A percentile compares a stretch with the other conserved stretches of the same genome.
phyloP scores from a whole-genome alignment of 1,140 invertebrate species.

The Trigoniulus corallinus region DNA sequence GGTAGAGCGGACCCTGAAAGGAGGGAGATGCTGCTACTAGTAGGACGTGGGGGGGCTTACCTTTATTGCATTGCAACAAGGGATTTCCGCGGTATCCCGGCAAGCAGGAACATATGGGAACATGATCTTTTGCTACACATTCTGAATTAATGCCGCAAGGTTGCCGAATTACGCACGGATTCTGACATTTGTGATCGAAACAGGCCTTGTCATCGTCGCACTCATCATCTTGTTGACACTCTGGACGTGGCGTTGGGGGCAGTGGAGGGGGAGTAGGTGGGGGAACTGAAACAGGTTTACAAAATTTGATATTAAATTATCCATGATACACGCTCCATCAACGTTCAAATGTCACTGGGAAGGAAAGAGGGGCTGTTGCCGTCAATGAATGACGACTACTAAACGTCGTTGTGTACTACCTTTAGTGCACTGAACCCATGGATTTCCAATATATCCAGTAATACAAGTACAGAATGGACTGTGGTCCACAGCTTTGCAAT shows the following conservation, averaged over 20 bases:
- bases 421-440: too few relatives aligned
- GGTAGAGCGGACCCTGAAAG: slow-evolving; percentile 54
- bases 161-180: slow-evolving; percentile 15
- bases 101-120: slow-evolving; percentile 29
- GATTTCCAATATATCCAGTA: too few relatives aligned
- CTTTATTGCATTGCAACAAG: slow-evolving; percentile 43
- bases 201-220: slow-evolving; percentile 16
- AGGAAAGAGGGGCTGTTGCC: too few relatives aligned
- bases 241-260: slow-evolving; percentile 39
- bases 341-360: too few relatives aligned
- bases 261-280: slow-evolving; percentile 7
- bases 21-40: slow-evolving; percentile 60
- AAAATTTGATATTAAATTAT: not conserved
- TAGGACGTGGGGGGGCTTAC: slow-evolving; percentile 48
- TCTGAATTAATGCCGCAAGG: slow-evolving; percentile 47
- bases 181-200: slow-evolving; percentile 14
- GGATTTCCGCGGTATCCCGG: slow-evolving; percentile 77
- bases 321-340: too few relatives aligned
- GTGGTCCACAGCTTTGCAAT: too few relatives aligned
- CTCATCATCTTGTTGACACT: slow-evolving; percentile 14
- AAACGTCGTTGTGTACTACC: too few relatives aligned
- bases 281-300: slow-evolving; percentile 4
- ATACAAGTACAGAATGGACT: too few relatives aligned
- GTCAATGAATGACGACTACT: too few relatives aligned
- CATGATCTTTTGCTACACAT: slow-evolving; percentile 14